phyloP scores from a whole-genome alignment of 1,140 invertebrate species.

The Temnothorax curvispinosus region DNA sequence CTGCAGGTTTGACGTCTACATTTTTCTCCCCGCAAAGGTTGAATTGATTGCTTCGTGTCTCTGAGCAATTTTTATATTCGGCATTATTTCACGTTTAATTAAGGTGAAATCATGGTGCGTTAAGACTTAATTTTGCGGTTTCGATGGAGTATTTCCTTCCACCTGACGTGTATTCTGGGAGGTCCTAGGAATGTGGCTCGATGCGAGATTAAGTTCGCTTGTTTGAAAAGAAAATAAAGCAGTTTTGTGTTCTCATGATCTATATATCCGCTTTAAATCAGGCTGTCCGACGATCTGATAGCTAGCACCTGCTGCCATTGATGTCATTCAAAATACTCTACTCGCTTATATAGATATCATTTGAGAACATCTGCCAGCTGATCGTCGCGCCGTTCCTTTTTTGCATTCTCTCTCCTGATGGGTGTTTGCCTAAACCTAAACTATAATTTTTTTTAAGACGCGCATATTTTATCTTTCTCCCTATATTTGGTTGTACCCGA shows the following conservation, averaged over 20 bases:
- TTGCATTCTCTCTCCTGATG: background rate
- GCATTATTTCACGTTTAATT: slow-evolving; percentile 1
- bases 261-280: slow-evolving; percentile 57
- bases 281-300: slow-evolving; percentile 61
- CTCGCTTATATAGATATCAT: slow-evolving; percentile 34
- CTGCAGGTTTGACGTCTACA: background rate
- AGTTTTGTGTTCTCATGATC: slow-evolving; percentile 4
- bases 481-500: background rate
- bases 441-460: background rate
- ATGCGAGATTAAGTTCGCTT: slow-evolving; percentile 23
- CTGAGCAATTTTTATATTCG: background rate
- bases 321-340: slow-evolving; percentile 41
- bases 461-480: background rate
- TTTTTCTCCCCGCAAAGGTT: background rate
- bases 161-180: slow-evolving; percentile 21
- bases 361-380: slow-evolving; percentile 63
- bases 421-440: background rate
- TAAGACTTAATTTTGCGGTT: background rate
- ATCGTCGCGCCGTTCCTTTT: background rate
- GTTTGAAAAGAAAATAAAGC: background rate
- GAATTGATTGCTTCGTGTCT: background rate
- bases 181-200: slow-evolving; percentile 4
- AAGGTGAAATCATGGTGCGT: background rate
- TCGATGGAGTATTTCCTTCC: background rate
- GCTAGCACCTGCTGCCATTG: slow-evolving; percentile 53